Conservation (phyloP, 2,888 invertebrate species). For the Lepeophtheirus nordmannii region DNA sequence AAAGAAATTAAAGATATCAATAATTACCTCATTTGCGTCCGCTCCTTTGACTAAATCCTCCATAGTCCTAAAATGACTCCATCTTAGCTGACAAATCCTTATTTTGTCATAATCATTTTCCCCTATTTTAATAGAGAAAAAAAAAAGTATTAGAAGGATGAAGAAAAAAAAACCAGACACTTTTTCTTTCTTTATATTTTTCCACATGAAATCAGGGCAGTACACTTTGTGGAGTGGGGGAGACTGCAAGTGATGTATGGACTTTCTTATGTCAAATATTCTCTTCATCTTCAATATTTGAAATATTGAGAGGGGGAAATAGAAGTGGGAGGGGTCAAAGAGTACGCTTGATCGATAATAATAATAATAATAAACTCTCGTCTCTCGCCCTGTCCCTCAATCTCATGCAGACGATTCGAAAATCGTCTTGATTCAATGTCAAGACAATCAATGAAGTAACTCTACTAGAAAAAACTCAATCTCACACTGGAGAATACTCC, state of each 20-base stretch:
- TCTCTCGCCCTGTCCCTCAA: too few species aligned
- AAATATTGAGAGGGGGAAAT: neutral
- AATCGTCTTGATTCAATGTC: too few species aligned
- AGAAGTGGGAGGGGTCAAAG: slow-evolving; percentile 6
- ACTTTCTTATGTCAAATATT: neutral
- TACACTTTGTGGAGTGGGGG: too few species aligned
- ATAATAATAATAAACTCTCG: too few species aligned
- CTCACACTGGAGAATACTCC: too few species aligned
- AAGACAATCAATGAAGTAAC: too few species aligned
- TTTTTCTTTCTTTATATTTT: neutral
- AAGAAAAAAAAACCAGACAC: slow-evolving; percentile 1
- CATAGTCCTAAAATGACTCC: too few species aligned
- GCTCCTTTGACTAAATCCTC: neutral
- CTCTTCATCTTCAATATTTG: neutral
- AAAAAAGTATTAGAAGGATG: neutral
- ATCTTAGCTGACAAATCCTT: too few species aligned
- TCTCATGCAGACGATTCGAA: too few species aligned
- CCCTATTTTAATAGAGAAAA: neutral
- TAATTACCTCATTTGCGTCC: neutral
- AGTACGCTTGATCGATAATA: slow-evolving; percentile 28
- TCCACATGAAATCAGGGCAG: too few species aligned
- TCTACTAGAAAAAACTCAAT: too few species aligned
- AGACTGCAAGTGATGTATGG: neutral
- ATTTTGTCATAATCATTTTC: too few species aligned
- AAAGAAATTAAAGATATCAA: neutral